A percentile compares a stretch with the other conserved stretches of the same genome.
phyloP scores from a whole-genome alignment of 2,888 invertebrate genomes.

The Hanleya hanleyi region DNA sequence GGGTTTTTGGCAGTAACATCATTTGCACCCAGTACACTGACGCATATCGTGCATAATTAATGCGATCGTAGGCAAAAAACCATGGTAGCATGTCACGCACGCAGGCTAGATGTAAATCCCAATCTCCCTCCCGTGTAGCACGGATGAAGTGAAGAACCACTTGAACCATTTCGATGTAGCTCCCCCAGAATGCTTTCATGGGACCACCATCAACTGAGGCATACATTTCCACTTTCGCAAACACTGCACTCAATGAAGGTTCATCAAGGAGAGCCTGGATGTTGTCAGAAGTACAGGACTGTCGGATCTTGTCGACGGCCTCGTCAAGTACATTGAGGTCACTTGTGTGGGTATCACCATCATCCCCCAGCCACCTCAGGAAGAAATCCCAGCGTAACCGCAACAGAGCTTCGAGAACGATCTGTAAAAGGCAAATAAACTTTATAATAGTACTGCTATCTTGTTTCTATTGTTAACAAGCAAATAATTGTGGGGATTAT shows the following conservation, averaged over 20 bases:
- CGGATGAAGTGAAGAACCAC: conserved; percentile 17
- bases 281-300: too few relatives aligned
- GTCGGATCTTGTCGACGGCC: too few relatives aligned
- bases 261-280: too few relatives aligned
- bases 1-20: conserved; percentile 25
- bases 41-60: conserved; percentile 24
- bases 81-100: conserved; percentile 25
- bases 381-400: conserved; percentile 6
- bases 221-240: too few relatives aligned
- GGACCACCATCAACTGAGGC: too few relatives aligned
- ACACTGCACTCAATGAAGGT: too few relatives aligned
- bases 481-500: too few relatives aligned
- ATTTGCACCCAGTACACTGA: conserved; percentile 36
- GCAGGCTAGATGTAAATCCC: conserved; percentile 20
- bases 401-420: conserved; percentile 24
- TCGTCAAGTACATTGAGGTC: too few relatives aligned
- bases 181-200: conserved; percentile 19
- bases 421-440: too few relatives aligned
- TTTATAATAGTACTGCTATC: too few relatives aligned
- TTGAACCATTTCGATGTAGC: conserved; percentile 23
- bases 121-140: conserved; percentile 21
- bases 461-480: too few relatives aligned
- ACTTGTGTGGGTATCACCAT: neutral
- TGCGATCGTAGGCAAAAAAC: conserved; percentile 20
- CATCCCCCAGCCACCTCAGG: neutral